Base-by-base conservation (phyloP, 35 echinoderm and acorn worm species). In the Stichopus chloronotus region DNA sequence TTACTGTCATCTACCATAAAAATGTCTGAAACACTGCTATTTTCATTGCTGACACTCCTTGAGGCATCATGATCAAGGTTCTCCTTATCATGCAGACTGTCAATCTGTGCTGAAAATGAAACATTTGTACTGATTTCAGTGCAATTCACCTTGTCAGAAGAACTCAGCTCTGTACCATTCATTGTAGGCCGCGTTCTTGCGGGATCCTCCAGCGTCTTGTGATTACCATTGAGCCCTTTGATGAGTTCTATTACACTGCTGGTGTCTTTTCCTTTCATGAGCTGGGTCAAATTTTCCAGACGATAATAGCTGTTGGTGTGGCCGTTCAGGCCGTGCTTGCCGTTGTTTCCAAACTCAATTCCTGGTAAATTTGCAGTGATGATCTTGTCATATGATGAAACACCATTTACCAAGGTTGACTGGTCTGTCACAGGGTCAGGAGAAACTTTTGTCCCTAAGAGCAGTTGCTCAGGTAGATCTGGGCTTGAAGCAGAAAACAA, bases 401-500 rank as follows among this genome's bases (percentile, higher is more conserved):
- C 57, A 89, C 59, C 57, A 85, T 58, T 58, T 58, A 58, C 10
- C 55, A 85, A 58, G 65, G 87, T 17, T 89, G 59, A 72, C 25
- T 59, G 57, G 43, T 71, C 9, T 59, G 43, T 76, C 52, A 24
- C 11, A 20, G 59, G 58, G 25, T 77, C 6, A 7, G 68, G 76
- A 0, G 61, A 20, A 3, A 90, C 22, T 55, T 79, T 92, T 21
- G 53, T 16, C 72, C 20, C 53, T 23, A 53, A 55, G 63, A 76
- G 60, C 68, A 78, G 90, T 63, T 92, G 90, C 23, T 85, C 91
- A 52, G 96, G 96, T 60, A 97, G 81, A 77, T 93, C 96, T 78
- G 96, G 96, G 69, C 94, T 97, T 60, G 91, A 93, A 60, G 94
- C 94, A 83, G 94, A 84, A 93, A 90, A 80, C 76, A 88, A 92